phyloP scores from a whole-genome alignment of 2,888 invertebrate species.

The Koerneria pararmatus region DNA sequence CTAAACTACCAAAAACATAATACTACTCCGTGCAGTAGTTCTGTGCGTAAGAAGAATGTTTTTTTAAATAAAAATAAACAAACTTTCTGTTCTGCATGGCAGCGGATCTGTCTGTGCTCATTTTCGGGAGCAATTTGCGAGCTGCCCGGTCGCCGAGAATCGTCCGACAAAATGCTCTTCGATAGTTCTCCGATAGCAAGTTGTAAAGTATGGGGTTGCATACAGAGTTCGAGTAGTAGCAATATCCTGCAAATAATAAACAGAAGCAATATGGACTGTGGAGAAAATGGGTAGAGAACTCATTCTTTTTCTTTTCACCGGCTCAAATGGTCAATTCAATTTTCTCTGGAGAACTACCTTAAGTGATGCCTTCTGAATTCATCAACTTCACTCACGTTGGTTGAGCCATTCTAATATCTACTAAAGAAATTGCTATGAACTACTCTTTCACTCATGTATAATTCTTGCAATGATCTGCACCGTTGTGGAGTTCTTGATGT shows the following conservation, averaged over 20 bases:
- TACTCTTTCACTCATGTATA: too few relatives aligned
- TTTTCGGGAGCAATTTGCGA: slow-evolving; percentile 11
- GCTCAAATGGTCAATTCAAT: not conserved
- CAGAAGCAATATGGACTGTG: not conserved
- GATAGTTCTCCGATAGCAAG: slow-evolving; percentile 68
- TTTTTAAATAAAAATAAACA: too few relatives aligned
- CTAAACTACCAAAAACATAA: too few relatives aligned
- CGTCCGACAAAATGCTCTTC: slow-evolving; percentile 64
- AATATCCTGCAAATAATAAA: slow-evolving; percentile 39
- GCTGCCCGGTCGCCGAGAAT: slow-evolving; percentile 36
- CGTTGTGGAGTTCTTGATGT: too few relatives aligned
- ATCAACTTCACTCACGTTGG: too few relatives aligned
- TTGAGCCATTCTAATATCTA: too few relatives aligned
- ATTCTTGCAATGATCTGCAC: too few relatives aligned
- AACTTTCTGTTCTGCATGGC: too few relatives aligned
- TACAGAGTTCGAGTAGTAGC: slow-evolving; percentile 65
- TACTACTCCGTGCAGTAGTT: too few relatives aligned
- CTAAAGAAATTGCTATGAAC: too few relatives aligned
- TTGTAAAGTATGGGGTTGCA: slow-evolving; percentile 70
- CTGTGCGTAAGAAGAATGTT: too few relatives aligned
- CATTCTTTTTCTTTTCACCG: not conserved
- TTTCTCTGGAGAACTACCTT: not conserved
- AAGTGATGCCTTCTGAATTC: slow-evolving; percentile 7
- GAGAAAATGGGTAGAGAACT: not conserved
- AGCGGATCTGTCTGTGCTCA: too few relatives aligned